A percentile compares a stretch with the other conserved stretches of the same genome.
Evolutionary conservation across 2,797 vertebrate genomes (phyloP).

Genomic region (Hyperoplus lanceolatus): DNA sequence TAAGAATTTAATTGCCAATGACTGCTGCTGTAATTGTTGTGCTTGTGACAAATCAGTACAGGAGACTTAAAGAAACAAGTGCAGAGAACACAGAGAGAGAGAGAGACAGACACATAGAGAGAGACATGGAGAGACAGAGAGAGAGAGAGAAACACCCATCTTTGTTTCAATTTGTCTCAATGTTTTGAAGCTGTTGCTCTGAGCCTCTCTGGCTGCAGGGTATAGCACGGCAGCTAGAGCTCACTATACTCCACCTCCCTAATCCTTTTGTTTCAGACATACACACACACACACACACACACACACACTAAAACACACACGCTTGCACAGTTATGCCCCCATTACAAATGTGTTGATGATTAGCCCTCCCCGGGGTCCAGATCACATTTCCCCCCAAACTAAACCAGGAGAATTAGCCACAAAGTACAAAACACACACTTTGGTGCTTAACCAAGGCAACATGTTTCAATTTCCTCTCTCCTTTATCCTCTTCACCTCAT

Average conservation of each 20-base stretch:
- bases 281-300: not conserved
- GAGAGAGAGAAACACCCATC: not conserved
- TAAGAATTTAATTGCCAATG: too few species aligned
- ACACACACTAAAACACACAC: not conserved
- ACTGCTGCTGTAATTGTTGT: too few species aligned
- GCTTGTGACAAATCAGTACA: not conserved
- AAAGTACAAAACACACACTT: slow-evolving; percentile 49
- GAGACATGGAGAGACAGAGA: too few species aligned
- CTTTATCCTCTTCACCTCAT: slow-evolving; percentile 31
- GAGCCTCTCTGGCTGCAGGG: slow-evolving; percentile 28
- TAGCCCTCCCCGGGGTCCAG: slow-evolving; percentile 57
- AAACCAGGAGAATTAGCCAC: slow-evolving; percentile 48
- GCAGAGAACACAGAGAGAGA: not conserved
- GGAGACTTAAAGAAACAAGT: not conserved
- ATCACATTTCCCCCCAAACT: slow-evolving; percentile 59
- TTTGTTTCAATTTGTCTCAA: slow-evolving; percentile 35
- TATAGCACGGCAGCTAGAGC: slow-evolving; percentile 10
- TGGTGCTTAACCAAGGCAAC: slow-evolving; percentile 41
- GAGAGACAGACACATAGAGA: not conserved
- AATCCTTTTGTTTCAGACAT: slow-evolving; percentile 56
- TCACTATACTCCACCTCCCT: slow-evolving; percentile 34
- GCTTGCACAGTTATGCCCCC: slow-evolving; percentile 18
- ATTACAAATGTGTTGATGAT: slow-evolving; percentile 67
- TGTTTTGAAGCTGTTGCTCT: slow-evolving; percentile 39
- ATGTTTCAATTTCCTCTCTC: slow-evolving; percentile 43